These are phyloP conservation scores for Mellilla xanthometata DNA, from an alignment of 2,888 invertebrate genomes.

Conservation along the genomic window DNA sequence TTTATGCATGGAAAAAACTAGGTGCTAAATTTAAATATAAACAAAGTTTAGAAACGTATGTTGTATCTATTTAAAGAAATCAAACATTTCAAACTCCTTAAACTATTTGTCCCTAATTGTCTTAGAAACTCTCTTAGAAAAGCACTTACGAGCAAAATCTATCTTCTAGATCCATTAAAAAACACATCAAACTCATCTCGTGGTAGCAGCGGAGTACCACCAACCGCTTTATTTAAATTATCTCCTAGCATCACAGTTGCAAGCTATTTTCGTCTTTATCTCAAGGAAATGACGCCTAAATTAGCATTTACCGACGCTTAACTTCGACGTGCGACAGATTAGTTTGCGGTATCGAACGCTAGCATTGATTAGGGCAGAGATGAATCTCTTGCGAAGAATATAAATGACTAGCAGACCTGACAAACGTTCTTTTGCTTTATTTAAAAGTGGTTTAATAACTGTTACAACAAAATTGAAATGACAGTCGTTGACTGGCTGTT, in stretches of 20 bases:
- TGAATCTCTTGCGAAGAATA: not conserved
- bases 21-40: too few species aligned
- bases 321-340: slow-evolving; percentile 32
- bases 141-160: slow-evolving; percentile 12
- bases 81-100: too few species aligned
- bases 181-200: slow-evolving; percentile 27
- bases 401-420: too few species aligned
- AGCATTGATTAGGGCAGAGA: slow-evolving; percentile 6
- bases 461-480: too few species aligned
- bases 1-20: too few species aligned
- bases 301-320: slow-evolving; percentile 19
- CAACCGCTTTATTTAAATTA: slow-evolving; percentile 35
- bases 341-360: slow-evolving; percentile 31
- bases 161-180: slow-evolving; percentile 17
- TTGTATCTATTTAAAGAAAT: too few species aligned
- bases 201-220: slow-evolving; percentile 20
- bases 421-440: too few species aligned
- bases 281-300: slow-evolving; percentile 19
- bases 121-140: slow-evolving; percentile 4
- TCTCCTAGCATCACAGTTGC: slow-evolving; percentile 21
- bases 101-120: too few species aligned
- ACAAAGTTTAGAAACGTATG: too few species aligned
- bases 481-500: too few species aligned
- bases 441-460: too few species aligned
- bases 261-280: slow-evolving; percentile 21